Percentiles rank a stretch among this genome's conserved stretches.
These are phyloP conservation scores for Monomorium pharaonis DNA, from an alignment of 1,140 invertebrate genomes.

Conservation along the genomic window DNA sequence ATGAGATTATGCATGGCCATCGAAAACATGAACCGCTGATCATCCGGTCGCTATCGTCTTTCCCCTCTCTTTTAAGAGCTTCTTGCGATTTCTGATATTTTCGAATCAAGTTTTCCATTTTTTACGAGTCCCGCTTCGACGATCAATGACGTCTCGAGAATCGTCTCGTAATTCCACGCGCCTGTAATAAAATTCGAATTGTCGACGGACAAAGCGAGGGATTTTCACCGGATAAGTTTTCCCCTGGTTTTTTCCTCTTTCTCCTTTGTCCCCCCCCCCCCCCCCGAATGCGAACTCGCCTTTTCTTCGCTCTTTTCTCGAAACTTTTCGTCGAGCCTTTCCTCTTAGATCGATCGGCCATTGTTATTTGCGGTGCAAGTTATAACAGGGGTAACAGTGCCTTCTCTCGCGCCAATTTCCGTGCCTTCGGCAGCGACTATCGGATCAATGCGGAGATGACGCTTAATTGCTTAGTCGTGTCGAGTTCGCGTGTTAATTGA, in stretches of 20 bases:
- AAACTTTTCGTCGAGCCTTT: slow-evolving; percentile 6
- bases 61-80: not conserved
- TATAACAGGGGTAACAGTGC: slow-evolving; percentile 15
- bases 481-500: slow-evolving; percentile 62
- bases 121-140: slow-evolving; percentile 20
- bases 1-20: slow-evolving; percentile 6
- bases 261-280: not conserved
- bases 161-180: slow-evolving; percentile 17
- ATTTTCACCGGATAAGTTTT: slow-evolving; percentile 38
- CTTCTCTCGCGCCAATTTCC: slow-evolving; percentile 3
- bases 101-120: not conserved
- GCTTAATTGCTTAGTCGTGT: slow-evolving; percentile 64
- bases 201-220: slow-evolving; percentile 31
- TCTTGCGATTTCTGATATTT: slow-evolving; percentile 14
- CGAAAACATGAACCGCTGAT: slow-evolving; percentile 12
- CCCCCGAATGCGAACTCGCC: too few species aligned
- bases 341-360: not conserved
- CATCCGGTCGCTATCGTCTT: not conserved
- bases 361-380: slow-evolving; percentile 43
- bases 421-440: slow-evolving; percentile 31
- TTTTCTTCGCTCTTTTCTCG: too few species aligned
- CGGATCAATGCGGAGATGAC: slow-evolving; percentile 1
- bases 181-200: slow-evolving; percentile 48
- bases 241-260: not conserved
- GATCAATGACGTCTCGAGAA: slow-evolving; percentile 17